Evolutionary conservation across 2,113 vertebrate species (phyloP).

Genomic region (Abramis brama): DNA sequence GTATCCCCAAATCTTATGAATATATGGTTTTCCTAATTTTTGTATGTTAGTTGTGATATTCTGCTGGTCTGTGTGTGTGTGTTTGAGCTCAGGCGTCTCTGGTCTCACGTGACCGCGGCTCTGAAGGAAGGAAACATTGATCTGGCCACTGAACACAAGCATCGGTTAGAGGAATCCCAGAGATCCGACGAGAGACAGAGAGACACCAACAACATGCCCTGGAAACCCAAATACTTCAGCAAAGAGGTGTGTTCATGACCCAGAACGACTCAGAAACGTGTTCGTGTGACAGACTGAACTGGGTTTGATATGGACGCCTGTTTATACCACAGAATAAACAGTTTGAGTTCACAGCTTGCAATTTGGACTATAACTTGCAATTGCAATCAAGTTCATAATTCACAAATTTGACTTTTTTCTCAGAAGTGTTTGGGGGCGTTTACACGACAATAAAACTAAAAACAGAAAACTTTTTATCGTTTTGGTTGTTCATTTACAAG

Average conservation of each 20-base stretch:
- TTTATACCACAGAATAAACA: too few relatives aligned
- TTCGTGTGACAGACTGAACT: background rate
- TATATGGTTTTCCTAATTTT: too few relatives aligned
- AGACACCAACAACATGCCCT: slow-evolving; percentile 70
- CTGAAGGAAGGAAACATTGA: slow-evolving; percentile 87
- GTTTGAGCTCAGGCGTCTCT: slow-evolving; percentile 78
- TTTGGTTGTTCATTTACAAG: too few relatives aligned
- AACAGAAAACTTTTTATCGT: too few relatives aligned
- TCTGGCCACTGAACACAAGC: slow-evolving; percentile 88
- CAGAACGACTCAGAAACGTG: background rate
- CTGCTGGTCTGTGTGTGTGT: background rate
- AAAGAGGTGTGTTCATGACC: slow-evolving; percentile 82
- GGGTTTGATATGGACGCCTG: too few relatives aligned
- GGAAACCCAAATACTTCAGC: slow-evolving; percentile 88
- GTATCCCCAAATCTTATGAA: too few relatives aligned
- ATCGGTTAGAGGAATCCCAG: slow-evolving; percentile 87
- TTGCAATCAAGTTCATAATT: too few relatives aligned
- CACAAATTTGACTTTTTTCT: too few relatives aligned
- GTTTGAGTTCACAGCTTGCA: too few relatives aligned
- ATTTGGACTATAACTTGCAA: too few relatives aligned
- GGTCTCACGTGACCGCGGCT: slow-evolving; percentile 87
- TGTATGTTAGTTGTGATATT: background rate
- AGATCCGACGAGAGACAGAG: slow-evolving; percentile 84
- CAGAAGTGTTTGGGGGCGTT: too few relatives aligned
- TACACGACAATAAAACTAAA: too few relatives aligned